Evolutionary conservation across 2,888 invertebrate species (phyloP).

Genomic region (Lithophane socia): DNA sequence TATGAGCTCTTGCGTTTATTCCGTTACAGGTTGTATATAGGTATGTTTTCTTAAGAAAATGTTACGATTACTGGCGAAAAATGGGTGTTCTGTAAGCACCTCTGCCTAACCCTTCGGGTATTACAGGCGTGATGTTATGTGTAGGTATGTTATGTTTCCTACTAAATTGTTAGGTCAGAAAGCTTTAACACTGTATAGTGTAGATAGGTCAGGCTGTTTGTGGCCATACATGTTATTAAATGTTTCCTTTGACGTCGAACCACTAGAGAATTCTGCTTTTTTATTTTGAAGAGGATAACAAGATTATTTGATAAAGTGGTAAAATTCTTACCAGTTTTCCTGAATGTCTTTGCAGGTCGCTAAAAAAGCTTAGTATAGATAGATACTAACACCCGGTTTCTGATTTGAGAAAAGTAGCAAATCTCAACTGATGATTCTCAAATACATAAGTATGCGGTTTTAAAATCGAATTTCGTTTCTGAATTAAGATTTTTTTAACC

Average conservation of each 20-base stretch:
- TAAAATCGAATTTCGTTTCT: too few species aligned
- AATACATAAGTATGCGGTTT: too few species aligned
- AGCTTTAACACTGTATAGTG: neutral
- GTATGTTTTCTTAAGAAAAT: neutral
- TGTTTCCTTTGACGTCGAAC: neutral
- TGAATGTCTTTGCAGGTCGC: neutral
- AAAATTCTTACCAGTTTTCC: neutral
- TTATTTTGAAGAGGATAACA: neutral
- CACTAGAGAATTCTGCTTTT: neutral
- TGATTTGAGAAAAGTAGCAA: too few species aligned
- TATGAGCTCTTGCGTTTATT: too few species aligned
- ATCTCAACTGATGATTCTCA: too few species aligned
- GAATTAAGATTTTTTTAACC: too few species aligned
- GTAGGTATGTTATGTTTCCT: neutral
- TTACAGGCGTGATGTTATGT: neutral
- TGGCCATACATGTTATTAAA: conserved; percentile 6
- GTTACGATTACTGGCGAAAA: neutral
- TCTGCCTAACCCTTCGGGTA: too few species aligned
- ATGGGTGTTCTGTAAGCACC: neutral
- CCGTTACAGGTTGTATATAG: too few species aligned
- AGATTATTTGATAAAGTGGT: neutral
- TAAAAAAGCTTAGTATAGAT: conserved; percentile 5
- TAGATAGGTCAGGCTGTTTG: neutral
- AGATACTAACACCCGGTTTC: neutral
- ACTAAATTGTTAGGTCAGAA: neutral